phyloP scores from a whole-genome alignment of 2,797 vertebrate genomes.

The Hylomyscus alleni region DNA sequence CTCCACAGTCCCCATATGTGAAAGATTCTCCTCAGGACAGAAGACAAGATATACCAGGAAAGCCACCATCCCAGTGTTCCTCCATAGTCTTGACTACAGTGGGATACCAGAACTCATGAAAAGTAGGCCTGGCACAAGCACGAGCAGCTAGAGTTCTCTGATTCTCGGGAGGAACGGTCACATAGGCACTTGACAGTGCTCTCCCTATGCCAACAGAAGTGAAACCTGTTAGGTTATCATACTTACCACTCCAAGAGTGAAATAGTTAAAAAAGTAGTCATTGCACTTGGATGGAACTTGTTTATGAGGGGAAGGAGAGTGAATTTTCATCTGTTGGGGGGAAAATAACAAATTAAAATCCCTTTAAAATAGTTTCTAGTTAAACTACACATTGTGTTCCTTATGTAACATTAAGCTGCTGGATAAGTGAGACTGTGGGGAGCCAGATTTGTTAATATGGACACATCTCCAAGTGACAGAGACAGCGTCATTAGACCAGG shows the following conservation, averaged over 20 bases:
- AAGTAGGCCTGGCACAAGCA: not conserved
- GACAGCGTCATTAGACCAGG: conserved; percentile 22
- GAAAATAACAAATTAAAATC: conserved; percentile 62
- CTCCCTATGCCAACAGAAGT: not conserved
- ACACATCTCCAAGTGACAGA: conserved; percentile 41
- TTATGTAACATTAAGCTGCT: not conserved
- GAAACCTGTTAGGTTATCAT: conserved; percentile 47
- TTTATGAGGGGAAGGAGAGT: conserved; percentile 99
- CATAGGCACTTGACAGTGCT: not conserved
- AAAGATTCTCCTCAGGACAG: conserved; percentile 29
- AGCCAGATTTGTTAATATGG: not conserved
- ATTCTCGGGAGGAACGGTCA: not conserved
- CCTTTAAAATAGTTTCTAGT: conserved; percentile 6
- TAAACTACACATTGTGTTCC: conserved; percentile 42
- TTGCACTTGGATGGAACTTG: conserved; percentile 99
- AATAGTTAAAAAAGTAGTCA: conserved; percentile 99
- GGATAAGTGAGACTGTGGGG: not conserved
- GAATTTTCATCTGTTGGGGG: conserved; percentile 97
- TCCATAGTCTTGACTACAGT: not conserved
- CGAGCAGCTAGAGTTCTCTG: not conserved
- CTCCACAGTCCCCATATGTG: not conserved
- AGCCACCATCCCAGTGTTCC: not conserved
- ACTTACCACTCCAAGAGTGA: conserved; percentile 99
- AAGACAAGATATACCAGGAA: not conserved
- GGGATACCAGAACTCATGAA: not conserved